Conservation (phyloP, 2,797 vertebrate species). For the Lutjanus campechanus region DNA sequence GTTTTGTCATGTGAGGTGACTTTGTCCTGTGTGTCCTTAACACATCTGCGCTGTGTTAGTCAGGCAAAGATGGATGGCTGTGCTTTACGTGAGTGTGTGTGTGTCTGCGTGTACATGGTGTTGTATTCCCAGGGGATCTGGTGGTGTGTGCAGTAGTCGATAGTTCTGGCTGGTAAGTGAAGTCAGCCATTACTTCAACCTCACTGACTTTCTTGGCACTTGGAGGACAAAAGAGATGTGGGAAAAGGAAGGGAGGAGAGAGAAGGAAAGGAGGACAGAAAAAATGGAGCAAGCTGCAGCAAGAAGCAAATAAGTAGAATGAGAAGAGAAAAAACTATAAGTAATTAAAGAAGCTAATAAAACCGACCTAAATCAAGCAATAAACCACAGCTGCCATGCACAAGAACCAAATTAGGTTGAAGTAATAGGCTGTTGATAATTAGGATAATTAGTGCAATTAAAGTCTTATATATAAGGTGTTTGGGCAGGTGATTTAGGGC, state of each 20-base stretch:
- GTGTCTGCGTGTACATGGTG: not conserved
- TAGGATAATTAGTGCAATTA: not conserved
- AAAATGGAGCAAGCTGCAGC: slow-evolving; percentile 3
- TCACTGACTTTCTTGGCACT: slow-evolving; percentile 46
- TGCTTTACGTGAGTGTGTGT: slow-evolving; percentile 10
- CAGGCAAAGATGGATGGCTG: slow-evolving; percentile 44
- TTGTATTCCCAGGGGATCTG: slow-evolving; percentile 37
- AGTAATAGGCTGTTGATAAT: slow-evolving; percentile 26
- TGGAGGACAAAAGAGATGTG: slow-evolving; percentile 43
- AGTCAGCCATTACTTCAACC: slow-evolving; percentile 67
- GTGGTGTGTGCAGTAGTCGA: slow-evolving; percentile 42
- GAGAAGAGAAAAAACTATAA: not conserved
- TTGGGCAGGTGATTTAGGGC: not conserved
- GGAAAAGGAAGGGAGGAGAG: not conserved
- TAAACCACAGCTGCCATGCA: slow-evolving; percentile 11
- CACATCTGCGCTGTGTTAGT: slow-evolving; percentile 41
- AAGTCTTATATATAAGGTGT: not conserved
- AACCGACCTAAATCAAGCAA: slow-evolving; percentile 6
- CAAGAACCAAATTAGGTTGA: not conserved
- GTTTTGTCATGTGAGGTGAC: slow-evolving; percentile 30
- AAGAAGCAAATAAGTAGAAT: not conserved
- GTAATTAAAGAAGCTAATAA: slow-evolving; percentile 8
- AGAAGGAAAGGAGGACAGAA: not conserved
- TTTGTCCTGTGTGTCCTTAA: slow-evolving; percentile 49
- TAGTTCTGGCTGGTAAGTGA: slow-evolving; percentile 56